Conservation (phyloP, 2,797 vertebrate species). For the Graptemys geographica region DNA sequence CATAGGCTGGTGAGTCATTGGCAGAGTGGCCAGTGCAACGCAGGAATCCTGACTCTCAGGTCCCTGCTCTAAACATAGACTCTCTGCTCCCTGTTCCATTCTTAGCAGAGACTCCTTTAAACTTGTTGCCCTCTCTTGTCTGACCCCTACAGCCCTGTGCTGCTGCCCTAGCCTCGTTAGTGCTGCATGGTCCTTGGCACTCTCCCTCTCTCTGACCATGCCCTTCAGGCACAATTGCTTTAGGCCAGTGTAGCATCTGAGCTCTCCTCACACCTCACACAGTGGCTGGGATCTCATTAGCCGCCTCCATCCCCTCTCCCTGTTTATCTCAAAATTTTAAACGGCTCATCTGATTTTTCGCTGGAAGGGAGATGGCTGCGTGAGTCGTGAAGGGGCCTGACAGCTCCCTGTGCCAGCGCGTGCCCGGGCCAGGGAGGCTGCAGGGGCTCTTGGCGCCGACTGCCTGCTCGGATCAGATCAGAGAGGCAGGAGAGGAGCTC, state of each 20-base stretch:
- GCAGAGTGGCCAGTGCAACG: background rate
- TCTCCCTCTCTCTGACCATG: background rate
- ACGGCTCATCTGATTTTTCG: background rate
- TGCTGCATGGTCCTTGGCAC: background rate
- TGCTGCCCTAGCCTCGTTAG: background rate
- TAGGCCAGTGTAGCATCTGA: background rate
- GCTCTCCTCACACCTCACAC: fast-evolving
- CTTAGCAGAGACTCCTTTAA: background rate
- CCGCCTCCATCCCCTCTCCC: background rate
- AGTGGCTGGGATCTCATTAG: conserved; percentile 26
- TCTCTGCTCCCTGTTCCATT: background rate
- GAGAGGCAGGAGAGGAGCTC: background rate
- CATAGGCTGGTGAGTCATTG: background rate
- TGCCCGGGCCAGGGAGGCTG: fast-evolving
- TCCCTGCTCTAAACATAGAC: background rate
- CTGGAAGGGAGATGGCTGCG: conserved; percentile 24
- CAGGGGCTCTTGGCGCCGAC: background rate
- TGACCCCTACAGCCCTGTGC: background rate
- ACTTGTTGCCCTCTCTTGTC: background rate
- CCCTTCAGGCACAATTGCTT: background rate
- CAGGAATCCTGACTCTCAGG: background rate
- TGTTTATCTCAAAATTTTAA: conserved; percentile 24
- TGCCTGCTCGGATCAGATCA: background rate
- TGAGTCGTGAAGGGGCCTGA: conserved; percentile 46
- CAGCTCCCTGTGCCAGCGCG: conserved; percentile 18